These are phyloP conservation scores for Atta texana DNA, from an alignment of 1,140 invertebrate species.

Conservation along the genomic window DNA sequence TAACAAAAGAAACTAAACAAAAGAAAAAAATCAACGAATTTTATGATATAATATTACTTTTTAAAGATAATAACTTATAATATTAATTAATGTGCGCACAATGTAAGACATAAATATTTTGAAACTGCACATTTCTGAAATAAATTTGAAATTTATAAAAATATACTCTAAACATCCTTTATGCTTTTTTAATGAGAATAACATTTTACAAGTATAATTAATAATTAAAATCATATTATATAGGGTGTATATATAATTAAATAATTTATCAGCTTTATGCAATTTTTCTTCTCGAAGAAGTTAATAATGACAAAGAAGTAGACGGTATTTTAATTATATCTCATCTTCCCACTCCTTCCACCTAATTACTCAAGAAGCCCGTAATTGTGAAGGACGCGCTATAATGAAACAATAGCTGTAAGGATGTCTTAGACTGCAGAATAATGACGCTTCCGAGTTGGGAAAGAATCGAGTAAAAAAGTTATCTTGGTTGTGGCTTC, in stretches of 20 bases:
- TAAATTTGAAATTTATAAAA: not conserved
- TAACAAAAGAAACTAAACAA: not conserved
- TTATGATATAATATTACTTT: not conserved
- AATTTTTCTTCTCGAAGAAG: constrained; percentile 43
- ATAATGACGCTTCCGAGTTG: constrained; percentile 53
- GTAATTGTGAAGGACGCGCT: constrained; percentile 56
- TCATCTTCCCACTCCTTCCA: not conserved
- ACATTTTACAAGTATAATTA: not conserved
- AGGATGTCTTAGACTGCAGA: constrained; percentile 46
- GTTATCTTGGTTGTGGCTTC: constrained; percentile 39
- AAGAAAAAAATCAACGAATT: not conserved
- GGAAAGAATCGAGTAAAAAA: constrained; percentile 48
- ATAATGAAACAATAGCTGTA: constrained; percentile 61
- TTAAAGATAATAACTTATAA: not conserved
- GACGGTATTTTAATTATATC: constrained; percentile 51
- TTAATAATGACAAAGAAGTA: constrained; percentile 53
- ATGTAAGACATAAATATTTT: not conserved
- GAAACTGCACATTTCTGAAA: not conserved
- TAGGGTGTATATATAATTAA: not conserved
- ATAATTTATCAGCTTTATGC: constrained; percentile 31
- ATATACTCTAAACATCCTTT: not conserved
- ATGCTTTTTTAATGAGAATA: constrained; percentile 1
- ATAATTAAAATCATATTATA: not conserved
- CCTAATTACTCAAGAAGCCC: constrained; percentile 49
- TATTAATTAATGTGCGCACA: not conserved